Percentiles rank a stretch among this genome's conserved stretches.
Conservation (phyloP, 2,113 vertebrate species). For the Embiotoca jacksoni region DNA sequence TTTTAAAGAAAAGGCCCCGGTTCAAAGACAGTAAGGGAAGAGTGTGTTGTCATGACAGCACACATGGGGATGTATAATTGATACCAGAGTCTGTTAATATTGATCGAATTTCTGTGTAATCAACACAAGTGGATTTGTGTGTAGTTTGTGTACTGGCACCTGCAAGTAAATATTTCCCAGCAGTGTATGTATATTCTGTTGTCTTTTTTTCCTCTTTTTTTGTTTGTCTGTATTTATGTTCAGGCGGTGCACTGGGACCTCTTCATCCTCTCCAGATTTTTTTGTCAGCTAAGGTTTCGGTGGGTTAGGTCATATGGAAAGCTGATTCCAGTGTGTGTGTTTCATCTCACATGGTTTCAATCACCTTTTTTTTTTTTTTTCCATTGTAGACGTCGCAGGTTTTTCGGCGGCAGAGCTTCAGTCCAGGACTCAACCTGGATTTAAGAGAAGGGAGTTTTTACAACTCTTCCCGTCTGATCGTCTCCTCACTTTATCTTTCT, state of each 20-base stretch:
- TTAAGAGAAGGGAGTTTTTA: neutral
- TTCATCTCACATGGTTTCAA: constrained; percentile 86
- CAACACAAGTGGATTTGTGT: constrained; percentile 1
- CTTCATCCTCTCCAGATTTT: constrained; percentile 77
- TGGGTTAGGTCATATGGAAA: constrained; percentile 78
- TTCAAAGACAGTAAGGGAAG: too few relatives aligned
- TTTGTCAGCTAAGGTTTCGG: constrained; percentile 73
- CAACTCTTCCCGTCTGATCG: neutral
- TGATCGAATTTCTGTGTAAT: constrained; percentile 45
- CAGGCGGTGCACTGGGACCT: constrained; percentile 52
- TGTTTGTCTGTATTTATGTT: constrained; percentile 62
- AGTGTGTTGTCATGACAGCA: constrained; percentile 1
- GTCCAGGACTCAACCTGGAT: constrained; percentile 41
- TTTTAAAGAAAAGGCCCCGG: too few relatives aligned
- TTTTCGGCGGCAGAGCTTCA: constrained; percentile 50
- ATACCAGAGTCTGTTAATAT: constrained; percentile 34
- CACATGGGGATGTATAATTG: constrained; percentile 28
- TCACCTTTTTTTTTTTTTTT: constrained; percentile 64
- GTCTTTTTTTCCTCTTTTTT: constrained; percentile 16
- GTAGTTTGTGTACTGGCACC: constrained; percentile 37
- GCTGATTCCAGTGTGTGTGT: constrained; percentile 79
- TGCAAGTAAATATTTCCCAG: constrained; percentile 29
- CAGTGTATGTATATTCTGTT: neutral
- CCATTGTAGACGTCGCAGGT: constrained; percentile 66
- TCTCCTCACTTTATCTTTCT: neutral